Evolutionary conservation across 2,888 invertebrate species (phyloP).

Genomic region (Tipula vernalis): DNA sequence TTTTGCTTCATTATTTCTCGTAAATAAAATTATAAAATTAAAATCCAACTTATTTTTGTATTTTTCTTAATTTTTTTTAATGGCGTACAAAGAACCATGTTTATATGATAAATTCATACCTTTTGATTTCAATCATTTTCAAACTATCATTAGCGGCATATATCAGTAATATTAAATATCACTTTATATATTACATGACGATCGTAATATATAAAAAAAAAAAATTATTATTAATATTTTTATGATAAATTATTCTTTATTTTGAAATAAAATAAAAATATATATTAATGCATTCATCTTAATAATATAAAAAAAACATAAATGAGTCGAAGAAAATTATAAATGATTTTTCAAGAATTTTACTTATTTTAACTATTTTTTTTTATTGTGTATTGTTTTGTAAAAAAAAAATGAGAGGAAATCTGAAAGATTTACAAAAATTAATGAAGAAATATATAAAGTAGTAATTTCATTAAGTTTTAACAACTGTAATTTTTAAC

Average conservation of each 20-base stretch:
- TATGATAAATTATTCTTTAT: not conserved
- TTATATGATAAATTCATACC: conserved; percentile 7
- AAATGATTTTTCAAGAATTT: conserved; percentile 4
- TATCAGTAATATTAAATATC: conserved; percentile 11
- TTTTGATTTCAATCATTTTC: conserved; percentile 8
- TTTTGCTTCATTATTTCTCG: not conserved
- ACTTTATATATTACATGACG: not conserved
- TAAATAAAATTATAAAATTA: not conserved
- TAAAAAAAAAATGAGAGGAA: not conserved
- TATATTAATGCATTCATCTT: not conserved
- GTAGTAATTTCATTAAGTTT: not conserved
- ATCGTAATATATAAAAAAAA: not conserved
- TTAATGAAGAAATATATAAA: not conserved
- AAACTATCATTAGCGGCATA: conserved; percentile 10
- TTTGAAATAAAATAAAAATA: not conserved
- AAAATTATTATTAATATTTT: not conserved
- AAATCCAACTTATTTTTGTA: not conserved
- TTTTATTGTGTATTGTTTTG: not conserved
- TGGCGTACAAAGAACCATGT: not conserved
- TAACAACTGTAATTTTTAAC: not conserved
- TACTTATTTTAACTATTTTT: not conserved
- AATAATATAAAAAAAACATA: not conserved
- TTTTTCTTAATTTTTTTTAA: not conserved
- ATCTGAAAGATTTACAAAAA: not conserved
- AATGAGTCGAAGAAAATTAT: not conserved